Conservation (phyloP, 2,797 vertebrate species). For the Tragelaphus eurycerus region DNA sequence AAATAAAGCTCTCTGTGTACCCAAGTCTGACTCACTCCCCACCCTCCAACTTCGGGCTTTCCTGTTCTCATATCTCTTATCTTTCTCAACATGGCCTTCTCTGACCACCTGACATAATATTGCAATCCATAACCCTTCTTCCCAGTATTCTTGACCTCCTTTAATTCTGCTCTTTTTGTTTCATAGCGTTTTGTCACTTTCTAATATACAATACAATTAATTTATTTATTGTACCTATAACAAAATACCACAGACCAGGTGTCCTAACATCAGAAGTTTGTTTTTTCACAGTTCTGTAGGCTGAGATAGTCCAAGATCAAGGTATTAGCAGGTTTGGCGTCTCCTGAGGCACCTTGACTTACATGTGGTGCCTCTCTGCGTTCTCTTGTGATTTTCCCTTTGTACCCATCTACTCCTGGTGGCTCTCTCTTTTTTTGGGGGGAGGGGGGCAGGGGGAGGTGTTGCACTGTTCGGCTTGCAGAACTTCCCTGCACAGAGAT, state of each 20-base stretch:
- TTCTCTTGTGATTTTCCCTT: not conserved
- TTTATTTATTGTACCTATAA: not conserved
- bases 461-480: not conserved
- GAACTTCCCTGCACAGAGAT: not conserved
- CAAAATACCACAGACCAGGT: not conserved
- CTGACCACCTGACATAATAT: not conserved
- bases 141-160: not conserved
- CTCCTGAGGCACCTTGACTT: not conserved
- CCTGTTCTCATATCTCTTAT: not conserved
- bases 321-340: not conserved
- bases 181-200: not conserved
- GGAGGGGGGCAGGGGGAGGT: not conserved
- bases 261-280: not conserved
- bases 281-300: not conserved
- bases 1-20: not conserved
- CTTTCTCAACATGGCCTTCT: not conserved
- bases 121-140: not conserved
- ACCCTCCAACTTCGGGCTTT: not conserved
- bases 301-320: not conserved
- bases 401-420: not conserved
- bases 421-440: not conserved
- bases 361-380: not conserved
- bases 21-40: not conserved
- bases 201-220: not conserved
- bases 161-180: not conserved